Conservation (phyloP, 2,888 invertebrate species). For the Eremobia ochroleuca region DNA sequence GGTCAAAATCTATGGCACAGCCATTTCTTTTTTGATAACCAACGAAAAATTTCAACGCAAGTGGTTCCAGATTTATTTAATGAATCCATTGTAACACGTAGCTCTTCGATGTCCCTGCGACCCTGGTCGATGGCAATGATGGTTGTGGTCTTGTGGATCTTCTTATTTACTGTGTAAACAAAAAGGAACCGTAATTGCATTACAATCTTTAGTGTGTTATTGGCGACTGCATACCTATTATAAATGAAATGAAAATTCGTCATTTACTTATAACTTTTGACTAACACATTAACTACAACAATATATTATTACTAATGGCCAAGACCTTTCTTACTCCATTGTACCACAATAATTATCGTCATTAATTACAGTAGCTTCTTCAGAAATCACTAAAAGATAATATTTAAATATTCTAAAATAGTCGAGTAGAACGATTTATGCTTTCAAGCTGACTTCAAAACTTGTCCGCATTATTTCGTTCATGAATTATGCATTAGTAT, state of each 20-base stretch:
- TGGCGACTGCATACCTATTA: neutral
- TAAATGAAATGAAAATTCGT: neutral
- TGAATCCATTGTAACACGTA: too few relatives aligned
- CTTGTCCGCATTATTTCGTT: constrained; percentile 1
- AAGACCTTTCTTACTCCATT: neutral
- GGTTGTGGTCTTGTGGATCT: neutral
- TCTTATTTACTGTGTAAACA: neutral
- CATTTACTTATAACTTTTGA: neutral
- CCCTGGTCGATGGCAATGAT: too few relatives aligned
- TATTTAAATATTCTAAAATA: neutral
- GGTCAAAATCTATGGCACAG: too few relatives aligned
- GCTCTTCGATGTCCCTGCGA: too few relatives aligned
- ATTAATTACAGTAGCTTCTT: neutral
- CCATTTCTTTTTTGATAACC: too few relatives aligned
- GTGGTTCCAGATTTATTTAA: too few relatives aligned
- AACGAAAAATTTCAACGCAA: too few relatives aligned
- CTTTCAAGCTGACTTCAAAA: neutral
- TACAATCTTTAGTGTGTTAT: neutral
- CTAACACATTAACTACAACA: neutral
- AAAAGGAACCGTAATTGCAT: neutral
- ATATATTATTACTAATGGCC: neutral
- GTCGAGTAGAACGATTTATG: neutral
- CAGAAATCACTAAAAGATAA: neutral
- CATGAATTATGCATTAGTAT: constrained; percentile 45
- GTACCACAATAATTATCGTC: neutral